These are phyloP conservation scores for Euwallacea fornicatus DNA, from an alignment of 1,140 invertebrate species.

Conservation along the genomic window DNA sequence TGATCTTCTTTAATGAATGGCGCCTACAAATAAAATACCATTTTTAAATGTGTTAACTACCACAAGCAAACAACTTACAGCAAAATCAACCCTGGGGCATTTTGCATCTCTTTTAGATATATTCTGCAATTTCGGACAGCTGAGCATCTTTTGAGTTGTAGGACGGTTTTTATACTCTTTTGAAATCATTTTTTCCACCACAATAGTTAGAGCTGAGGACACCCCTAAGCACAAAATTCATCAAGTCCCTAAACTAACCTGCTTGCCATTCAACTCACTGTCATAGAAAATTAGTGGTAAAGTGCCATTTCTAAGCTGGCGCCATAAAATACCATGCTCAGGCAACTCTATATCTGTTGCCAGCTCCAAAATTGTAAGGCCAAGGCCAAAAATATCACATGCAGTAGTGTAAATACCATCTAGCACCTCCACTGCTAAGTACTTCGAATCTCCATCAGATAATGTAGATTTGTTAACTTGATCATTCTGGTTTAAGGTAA, in stretches of 20 bases:
- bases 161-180: conserved; percentile 29
- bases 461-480: conserved; percentile 35
- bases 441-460: conserved; percentile 75
- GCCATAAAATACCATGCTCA: conserved; percentile 68
- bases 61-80: conserved; percentile 23
- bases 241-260: background rate
- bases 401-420: conserved; percentile 63
- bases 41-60: conserved; percentile 1
- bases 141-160: conserved; percentile 28
- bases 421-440: conserved; percentile 73
- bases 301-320: conserved; percentile 59
- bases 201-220: conserved; percentile 14
- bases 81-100: conserved; percentile 31
- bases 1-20: conserved; percentile 19
- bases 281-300: conserved; percentile 37
- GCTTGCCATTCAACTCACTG: conserved; percentile 26
- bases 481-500: conserved; percentile 16
- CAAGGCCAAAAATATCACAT: conserved; percentile 69
- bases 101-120: conserved; percentile 32
- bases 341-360: conserved; percentile 73
- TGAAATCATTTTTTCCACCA: conserved; percentile 35
- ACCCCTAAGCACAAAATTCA: conserved; percentile 24
- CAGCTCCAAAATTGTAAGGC: conserved; percentile 73
- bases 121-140: conserved; percentile 16
- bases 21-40: conserved; percentile 20